Evolutionary conservation across 2,113 vertebrate species (phyloP), one percentile per base, ranked within the genome.

Genomic region (Hirundichthys speculiger): DNA sequence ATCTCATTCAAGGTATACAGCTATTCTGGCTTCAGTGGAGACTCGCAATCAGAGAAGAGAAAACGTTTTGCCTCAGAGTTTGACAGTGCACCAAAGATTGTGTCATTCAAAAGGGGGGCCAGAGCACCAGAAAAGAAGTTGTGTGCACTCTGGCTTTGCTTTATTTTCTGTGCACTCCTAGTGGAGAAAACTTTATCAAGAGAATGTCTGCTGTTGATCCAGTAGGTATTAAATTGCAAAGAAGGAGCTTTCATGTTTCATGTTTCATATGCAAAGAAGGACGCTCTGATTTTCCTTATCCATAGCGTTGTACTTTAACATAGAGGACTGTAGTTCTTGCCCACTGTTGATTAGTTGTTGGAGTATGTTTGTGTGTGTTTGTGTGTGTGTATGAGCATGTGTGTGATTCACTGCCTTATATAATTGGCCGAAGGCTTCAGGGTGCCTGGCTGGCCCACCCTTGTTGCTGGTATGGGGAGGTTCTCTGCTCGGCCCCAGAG

Each of bases 401-500:
- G 10, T 50, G 8, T 84, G 85, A 76, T 68, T 82, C 60, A 74
- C 73, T 81, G 79, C 81, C 79, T 89, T 87, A 80, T 82, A 83
- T 89, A 88, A 90, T 86, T 85, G 88, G 80, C 88, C 77, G 34
- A 75, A 64, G 75, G 83, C 73, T 77, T 64, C 59, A 79, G 47
- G 79, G 84, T 78, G 89, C 85, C 69, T 88, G 82, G 84, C 72
- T 87, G 82, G 30, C 83, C 82, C 67, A 73, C 76, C 79, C 62
- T 42, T 64, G 79, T 73, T 62, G 68, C 79, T 83, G 86, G 80
- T 86, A 75, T 70, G 78, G 78, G 71, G 72, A 87, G 79, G 79
- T 78, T 86, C 77, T 85, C 83, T 83, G 79, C 83, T 47, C 77
- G 84, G 84, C 86, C 83, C 64, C 73, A 58, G 69, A 71, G 75